These are phyloP conservation scores for Dipodomys merriami DNA, from an alignment of 2,113 vertebrate species.

Conservation along the genomic window DNA sequence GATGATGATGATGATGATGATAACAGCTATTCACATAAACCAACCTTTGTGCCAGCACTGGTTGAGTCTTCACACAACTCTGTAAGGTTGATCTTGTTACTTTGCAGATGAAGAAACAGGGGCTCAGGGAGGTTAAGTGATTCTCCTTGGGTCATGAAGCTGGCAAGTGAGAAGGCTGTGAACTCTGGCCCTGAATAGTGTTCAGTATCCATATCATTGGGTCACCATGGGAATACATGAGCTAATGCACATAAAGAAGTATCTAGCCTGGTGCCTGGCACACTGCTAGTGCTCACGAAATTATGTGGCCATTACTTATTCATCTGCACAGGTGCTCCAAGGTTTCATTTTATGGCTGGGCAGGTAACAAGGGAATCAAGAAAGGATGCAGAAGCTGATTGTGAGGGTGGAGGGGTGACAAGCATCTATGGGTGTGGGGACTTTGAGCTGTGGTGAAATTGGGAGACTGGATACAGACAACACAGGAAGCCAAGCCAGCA, in stretches of 20 bases:
- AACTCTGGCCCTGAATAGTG: background rate
- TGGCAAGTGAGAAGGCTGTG: background rate
- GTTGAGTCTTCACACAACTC: background rate
- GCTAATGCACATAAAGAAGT: background rate
- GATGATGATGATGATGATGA: background rate
- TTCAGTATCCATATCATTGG: background rate
- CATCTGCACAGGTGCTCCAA: conserved; percentile 11
- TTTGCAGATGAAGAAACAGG: background rate
- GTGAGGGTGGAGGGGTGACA: background rate
- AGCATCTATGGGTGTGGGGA: background rate
- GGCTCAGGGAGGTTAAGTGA: background rate
- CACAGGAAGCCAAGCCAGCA: background rate
- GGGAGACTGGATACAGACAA: background rate
- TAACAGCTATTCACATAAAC: background rate
- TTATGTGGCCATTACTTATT: conserved; percentile 19
- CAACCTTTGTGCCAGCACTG: background rate
- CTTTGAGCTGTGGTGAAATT: background rate
- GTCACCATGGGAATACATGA: background rate
- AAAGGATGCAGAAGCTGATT: background rate
- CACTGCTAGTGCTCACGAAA: background rate
- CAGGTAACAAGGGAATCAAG: background rate
- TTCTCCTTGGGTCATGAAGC: conserved; percentile 1
- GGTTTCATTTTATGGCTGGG: conserved; percentile 27
- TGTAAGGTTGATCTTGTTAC: background rate
- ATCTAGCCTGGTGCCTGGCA: background rate